phyloP scores from a whole-genome alignment of 92 coral and sea anemone species.

The Palythoa caribaeorum region DNA sequence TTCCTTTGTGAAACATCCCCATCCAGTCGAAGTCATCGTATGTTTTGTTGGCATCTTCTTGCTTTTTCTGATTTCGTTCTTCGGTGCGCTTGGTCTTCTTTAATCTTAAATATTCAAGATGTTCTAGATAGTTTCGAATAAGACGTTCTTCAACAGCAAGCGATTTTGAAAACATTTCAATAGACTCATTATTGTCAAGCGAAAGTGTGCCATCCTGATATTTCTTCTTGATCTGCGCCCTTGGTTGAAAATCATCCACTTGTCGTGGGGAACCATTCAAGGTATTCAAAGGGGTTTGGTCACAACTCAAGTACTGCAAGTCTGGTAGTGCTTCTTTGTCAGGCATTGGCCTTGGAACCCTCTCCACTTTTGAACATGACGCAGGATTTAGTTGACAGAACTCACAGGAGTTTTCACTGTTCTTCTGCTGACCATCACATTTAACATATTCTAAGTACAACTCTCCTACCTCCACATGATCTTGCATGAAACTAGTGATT shows the following conservation, averaged over 20 bases:
- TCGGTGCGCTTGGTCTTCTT: conserved; percentile 16
- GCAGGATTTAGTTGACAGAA: conserved; percentile 1
- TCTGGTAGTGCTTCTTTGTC: conserved; percentile 32
- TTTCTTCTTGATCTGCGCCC: conserved; percentile 36
- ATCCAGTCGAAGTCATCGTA: conserved; percentile 53
- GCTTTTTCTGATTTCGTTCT: conserved; percentile 30
- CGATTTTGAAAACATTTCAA: conserved; percentile 32
- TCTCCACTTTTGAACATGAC: not conserved
- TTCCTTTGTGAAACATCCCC: conserved; percentile 48
- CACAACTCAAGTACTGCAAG: conserved; percentile 18
- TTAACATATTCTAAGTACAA: no score
- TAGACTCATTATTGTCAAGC: not conserved
- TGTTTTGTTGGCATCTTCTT: conserved; percentile 44
- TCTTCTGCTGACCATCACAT: no score
- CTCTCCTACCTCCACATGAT: no score
- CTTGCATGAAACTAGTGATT: no score
- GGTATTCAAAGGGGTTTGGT: not conserved
- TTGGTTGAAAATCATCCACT: conserved; percentile 44
- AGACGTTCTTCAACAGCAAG: conserved; percentile 22
- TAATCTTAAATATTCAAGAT: not conserved
- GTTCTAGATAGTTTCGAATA: conserved; percentile 19
- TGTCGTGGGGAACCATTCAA: no score
- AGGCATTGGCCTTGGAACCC: conserved; percentile 34
- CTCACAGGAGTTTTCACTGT: not conserved
- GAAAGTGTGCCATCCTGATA: not conserved